Conservation (phyloP, 1,140 invertebrate genomes). For the Melipona quadrifasciata region DNA sequence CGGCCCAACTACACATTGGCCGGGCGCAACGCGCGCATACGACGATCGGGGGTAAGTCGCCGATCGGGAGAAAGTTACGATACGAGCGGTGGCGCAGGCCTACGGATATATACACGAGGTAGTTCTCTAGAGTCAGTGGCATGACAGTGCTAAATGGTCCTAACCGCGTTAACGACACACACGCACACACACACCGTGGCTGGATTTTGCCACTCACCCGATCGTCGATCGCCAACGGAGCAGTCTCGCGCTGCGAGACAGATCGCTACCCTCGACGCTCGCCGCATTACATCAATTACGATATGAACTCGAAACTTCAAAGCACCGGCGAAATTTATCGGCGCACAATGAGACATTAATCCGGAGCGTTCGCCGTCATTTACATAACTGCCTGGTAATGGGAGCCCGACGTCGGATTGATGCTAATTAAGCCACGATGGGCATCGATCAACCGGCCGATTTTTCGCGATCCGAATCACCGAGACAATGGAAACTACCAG, state of each 20-base stretch:
- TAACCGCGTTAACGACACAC: conserved; percentile 49
- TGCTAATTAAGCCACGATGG: conserved; percentile 45
- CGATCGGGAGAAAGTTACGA: conserved; percentile 63
- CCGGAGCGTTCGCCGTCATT: conserved; percentile 22
- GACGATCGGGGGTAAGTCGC: conserved; percentile 27
- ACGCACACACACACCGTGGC: background rate
- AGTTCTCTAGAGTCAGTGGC: conserved; percentile 7
- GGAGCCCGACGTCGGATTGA: conserved; percentile 4
- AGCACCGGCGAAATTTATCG: conserved; percentile 47
- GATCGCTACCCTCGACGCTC: conserved; percentile 10
- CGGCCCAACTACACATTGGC: background rate
- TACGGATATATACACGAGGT: conserved; percentile 28
- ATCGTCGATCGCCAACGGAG: conserved; percentile 31
- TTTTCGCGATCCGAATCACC: background rate
- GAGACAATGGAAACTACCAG: conserved; percentile 17
- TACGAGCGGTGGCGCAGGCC: conserved; percentile 19
- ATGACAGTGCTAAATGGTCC: conserved; percentile 67
- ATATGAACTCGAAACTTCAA: conserved; percentile 33
- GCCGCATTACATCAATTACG: conserved; percentile 57
- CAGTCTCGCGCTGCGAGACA: conserved; percentile 23
- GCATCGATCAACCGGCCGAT: conserved; percentile 24
- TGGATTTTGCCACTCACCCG: conserved; percentile 54
- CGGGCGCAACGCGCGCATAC: background rate
- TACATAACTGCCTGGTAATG: conserved; percentile 28
- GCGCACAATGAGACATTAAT: conserved; percentile 39